Base-by-base conservation (phyloP, 1,140 invertebrate genomes). In the Drosophila kanapiae region DNA sequence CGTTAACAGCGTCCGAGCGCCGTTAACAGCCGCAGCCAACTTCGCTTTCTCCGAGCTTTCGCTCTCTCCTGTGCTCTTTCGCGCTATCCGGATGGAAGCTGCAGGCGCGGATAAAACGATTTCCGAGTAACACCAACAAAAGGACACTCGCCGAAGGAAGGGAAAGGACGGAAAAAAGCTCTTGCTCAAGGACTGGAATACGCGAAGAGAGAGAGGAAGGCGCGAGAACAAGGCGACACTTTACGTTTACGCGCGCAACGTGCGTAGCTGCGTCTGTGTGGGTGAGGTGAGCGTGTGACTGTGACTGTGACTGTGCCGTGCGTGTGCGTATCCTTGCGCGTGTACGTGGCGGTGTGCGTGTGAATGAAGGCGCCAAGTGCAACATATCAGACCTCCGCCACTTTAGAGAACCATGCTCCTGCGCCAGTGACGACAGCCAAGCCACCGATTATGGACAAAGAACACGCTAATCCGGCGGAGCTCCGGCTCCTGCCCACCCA, bases 161-260 rank as follows among this genome's bases (percentile, higher is more conserved):
- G 38, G 38, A 40, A 40, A 40, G 53, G 53, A 56, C 53, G 53
- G 35, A 35, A 56, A 49, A 87, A 88, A 91, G 84, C 81, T 84
- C 23, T 38, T 42, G 43, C 68, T 90, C 82, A 90, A 91, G 85
- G 85, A 90, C 85, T 90, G 85, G 85, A 90, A 90, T 90, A 90
- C 85, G 76, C 65, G 43, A 72, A 70, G 13, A 54, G 37, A 37
- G 43, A 37, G 56, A 49, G 6, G 33, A 35, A 43, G 57, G 27
- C 42, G 59, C 33, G 33, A 68, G 49, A 58, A 59, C 76, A 72
- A 68, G 43, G 60, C 60, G 85, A 70, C 81, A 79, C 76, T 78
- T 88, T 88, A 88, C 84, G 84, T 88, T 90, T 90, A 90, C 85
- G 85, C 85, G 85, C 86, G 86, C 85, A 90, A 90, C 86, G 83